These are phyloP conservation scores for Corapipo altera DNA, from an alignment of 2,113 vertebrate genomes.

Conservation along the genomic window DNA sequence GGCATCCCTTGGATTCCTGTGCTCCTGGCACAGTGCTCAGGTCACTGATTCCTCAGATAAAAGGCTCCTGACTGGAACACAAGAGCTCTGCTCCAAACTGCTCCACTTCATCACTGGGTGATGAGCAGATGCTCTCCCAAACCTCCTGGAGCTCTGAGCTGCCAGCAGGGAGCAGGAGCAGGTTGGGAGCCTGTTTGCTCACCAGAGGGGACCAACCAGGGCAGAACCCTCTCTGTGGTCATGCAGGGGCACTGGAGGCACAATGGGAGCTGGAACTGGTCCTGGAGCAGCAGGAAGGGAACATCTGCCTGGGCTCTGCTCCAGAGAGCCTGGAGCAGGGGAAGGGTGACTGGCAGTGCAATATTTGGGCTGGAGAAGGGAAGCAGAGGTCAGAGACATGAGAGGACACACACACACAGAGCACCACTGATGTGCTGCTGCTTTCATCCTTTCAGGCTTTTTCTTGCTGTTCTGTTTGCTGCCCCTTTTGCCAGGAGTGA, in stretches of 20 bases:
- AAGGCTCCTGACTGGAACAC: background rate
- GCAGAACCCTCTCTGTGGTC: fast-evolving
- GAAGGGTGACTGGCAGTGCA: background rate
- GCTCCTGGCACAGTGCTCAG: background rate
- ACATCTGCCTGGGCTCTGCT: background rate
- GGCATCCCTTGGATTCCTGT: background rate
- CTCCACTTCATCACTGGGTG: slow-evolving; percentile 14
- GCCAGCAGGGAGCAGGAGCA: background rate
- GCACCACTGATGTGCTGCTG: background rate
- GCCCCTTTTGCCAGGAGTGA: background rate
- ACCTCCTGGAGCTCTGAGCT: background rate
- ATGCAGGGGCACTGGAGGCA: background rate
- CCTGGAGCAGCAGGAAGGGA: background rate
- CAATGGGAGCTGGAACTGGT: background rate
- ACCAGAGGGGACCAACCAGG: background rate
- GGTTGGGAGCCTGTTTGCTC: background rate
- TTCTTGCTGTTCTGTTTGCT: background rate
- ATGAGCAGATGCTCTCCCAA: background rate
- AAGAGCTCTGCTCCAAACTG: slow-evolving; percentile 7
- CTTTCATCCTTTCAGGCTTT: too few relatives aligned
- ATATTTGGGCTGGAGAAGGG: background rate
- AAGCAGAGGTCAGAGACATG: background rate
- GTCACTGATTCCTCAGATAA: background rate
- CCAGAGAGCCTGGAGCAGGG: background rate
- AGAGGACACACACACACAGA: fast-evolving